Base-by-base conservation (phyloP, 2,888 invertebrate species). In the Netelia melanura region DNA sequence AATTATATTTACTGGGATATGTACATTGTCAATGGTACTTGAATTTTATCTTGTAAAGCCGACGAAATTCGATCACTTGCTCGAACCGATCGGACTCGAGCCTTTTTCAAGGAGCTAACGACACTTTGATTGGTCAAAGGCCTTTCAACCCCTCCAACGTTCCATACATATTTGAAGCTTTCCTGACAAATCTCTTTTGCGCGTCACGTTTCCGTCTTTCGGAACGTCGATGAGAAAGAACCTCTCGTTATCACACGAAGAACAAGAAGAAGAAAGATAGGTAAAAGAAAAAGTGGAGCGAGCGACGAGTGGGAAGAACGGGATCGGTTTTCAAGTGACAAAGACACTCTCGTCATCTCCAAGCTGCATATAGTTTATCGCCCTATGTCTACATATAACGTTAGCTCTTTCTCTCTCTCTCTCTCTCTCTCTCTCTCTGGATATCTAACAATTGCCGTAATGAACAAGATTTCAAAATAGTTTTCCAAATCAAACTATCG, bases 111-210 rank as follows among this genome's bases (percentile, higher is more conserved):
- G 54, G 54, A 58, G 56, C 30, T 67, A 67, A 72, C 80, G 58
- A 38, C 17, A 23, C 61, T 80, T 58, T 84, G 83, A 84, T 84
- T 80, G 83, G 65, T 84, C 80, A 84, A 84, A 84, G 75, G 65
- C 21, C 85, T 64, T 76, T 79, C 58, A 58, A 65, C 52, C 25
- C 82, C 58, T 76, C 76, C 58, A 58, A 65, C 52, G 17, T 52
- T 62, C 67, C 77, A 72, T 72, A n/a, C 14, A 65, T 48, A 65
- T 56, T 9, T 23, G 11, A 58, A 71, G 17, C 14, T 61, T 5
- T 23, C 21, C 25, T 38, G 58, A 43, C 23, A 71, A 79, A 79
- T 71, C 65, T 43, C 23, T 74, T 75, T 81, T 75, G 68, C 62
- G 52, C 75, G 81, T 68, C 81, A 23, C 68, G 77, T 23, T 58